Conservation (phyloP, 2,797 vertebrate genomes). For the Anomalospiza imberbis region DNA sequence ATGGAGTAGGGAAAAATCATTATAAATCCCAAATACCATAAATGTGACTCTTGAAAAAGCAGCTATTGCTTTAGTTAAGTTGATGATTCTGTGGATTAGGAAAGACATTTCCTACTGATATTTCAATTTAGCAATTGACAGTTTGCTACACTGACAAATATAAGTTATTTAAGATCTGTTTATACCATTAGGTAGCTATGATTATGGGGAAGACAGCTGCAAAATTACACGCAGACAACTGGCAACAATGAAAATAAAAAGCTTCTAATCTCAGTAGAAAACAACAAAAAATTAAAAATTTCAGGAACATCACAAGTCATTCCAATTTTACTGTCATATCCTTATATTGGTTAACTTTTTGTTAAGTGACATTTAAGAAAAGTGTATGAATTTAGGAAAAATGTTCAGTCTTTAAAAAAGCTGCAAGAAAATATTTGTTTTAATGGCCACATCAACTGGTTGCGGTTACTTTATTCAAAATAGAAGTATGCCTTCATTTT, state of each 20-base stretch:
- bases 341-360: neutral
- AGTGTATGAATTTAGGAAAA: neutral
- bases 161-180: neutral
- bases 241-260: neutral
- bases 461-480: neutral
- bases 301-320: neutral
- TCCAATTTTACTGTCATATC: neutral
- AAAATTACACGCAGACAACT: neutral
- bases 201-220: neutral
- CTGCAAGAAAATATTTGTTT: neutral
- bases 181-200: neutral
- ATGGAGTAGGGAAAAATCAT: neutral
- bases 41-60: neutral
- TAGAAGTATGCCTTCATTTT: neutral
- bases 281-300: neutral
- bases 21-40: neutral
- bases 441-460: neutral
- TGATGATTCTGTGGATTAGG: neutral
- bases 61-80: neutral
- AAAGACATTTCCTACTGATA: neutral
- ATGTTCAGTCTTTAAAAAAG: neutral
- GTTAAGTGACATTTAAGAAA: neutral
- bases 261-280: neutral
- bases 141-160: neutral
- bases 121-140: neutral